Conservation (phyloP, 2,888 invertebrate genomes). For the Empis livida region DNA sequence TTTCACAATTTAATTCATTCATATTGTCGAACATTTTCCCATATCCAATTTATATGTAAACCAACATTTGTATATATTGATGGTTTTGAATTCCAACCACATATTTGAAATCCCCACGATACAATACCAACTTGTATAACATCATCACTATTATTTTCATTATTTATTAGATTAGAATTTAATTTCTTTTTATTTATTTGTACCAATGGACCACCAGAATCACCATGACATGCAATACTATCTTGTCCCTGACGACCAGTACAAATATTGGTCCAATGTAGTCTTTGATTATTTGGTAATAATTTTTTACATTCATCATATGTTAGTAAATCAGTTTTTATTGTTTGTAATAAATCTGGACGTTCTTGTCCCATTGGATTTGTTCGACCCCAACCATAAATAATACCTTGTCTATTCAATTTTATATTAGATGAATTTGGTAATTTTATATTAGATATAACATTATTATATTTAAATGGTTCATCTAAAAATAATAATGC, state of each 20-base stretch:
- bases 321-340: conserved; percentile 20
- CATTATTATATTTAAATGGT: conserved; percentile 23
- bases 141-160: background rate
- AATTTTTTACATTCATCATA: conserved; percentile 13
- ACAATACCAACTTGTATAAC: conserved; percentile 33
- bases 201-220: conserved; percentile 31
- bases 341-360: conserved; percentile 22
- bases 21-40: no score
- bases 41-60: conserved; percentile 26
- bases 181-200: background rate
- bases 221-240: conserved; percentile 35
- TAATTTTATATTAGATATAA: conserved; percentile 17
- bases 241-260: conserved; percentile 4
- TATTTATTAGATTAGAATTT: background rate
- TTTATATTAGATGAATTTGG: conserved; percentile 5
- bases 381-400: conserved; percentile 25
- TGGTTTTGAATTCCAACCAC: conserved; percentile 28
- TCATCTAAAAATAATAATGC: conserved; percentile 35
- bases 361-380: conserved; percentile 13
- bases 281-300: conserved; percentile 16
- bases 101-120: conserved; percentile 39
- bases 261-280: conserved; percentile 22
- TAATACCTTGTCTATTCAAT: conserved; percentile 4
- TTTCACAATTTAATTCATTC: no score
- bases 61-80: conserved; percentile 34